Evolutionary conservation across 2,113 vertebrate species (phyloP).

Genomic region (Psittacus erithacus): DNA sequence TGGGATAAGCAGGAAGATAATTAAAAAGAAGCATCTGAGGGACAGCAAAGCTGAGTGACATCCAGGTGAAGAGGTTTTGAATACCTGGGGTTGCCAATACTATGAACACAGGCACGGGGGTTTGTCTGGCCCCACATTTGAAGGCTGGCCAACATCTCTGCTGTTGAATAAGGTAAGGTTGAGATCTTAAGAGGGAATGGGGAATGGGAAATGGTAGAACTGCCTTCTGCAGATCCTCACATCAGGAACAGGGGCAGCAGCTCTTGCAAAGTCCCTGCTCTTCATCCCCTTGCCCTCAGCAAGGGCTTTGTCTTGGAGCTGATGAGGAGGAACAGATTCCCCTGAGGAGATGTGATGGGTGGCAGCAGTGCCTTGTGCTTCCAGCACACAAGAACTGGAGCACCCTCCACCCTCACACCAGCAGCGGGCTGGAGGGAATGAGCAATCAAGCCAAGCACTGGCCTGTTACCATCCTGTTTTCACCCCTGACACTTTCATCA

Average conservation of each 20-base stretch:
- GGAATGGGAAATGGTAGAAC: not conserved
- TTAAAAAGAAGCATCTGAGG: not conserved
- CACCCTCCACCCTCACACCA: not conserved
- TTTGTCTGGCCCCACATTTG: not conserved
- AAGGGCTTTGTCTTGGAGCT: not conserved
- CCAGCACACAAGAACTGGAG: not conserved
- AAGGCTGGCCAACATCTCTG: not conserved
- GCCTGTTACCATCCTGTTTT: not conserved
- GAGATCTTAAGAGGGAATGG: not conserved
- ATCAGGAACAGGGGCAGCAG: not conserved
- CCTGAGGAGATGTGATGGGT: fast-evolving
- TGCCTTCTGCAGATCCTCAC: not conserved
- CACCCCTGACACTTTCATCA: not conserved
- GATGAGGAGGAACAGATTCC: not conserved
- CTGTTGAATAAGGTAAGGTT: not conserved
- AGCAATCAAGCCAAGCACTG: not conserved
- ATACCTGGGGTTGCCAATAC: not conserved
- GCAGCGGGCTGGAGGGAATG: not conserved
- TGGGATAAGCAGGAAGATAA: not conserved
- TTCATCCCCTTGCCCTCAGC: not conserved
- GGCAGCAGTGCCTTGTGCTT: not conserved
- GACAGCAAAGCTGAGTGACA: not conserved
- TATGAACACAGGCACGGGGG: not conserved
- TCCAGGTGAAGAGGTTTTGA: not conserved
- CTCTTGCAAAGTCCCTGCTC: not conserved